Evolutionary conservation across 2,113 vertebrate genomes (phyloP), one percentile per base, ranked within the genome.

Genomic region (Melanerpes aurifrons): DNA sequence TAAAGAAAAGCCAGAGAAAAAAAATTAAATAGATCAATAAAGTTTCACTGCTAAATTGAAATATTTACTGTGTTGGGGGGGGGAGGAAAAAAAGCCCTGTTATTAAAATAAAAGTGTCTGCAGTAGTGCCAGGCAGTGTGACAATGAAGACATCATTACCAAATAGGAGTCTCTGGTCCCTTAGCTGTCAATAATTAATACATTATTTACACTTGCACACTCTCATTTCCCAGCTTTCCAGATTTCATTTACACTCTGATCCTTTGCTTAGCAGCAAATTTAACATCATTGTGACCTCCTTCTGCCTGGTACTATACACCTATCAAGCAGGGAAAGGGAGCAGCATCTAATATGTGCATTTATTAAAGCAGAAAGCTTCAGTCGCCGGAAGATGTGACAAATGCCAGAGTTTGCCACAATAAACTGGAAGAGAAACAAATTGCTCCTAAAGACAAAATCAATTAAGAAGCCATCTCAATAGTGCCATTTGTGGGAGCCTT

Each of bases 141-240:
- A 93, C 97, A 97, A 98, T 97, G 91, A 98, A 97, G 97, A 98
- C 96, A 96, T 98, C 96, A 96, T 94, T 94, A 90, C 96, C 94
- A 97, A 98, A 96, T 93, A 97, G 96, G 96, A 97, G 93, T 95
- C 96, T 96, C 97, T 31, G n/a, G 95, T 97, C 97, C 95, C 96
- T 87, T 82, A 77, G 97, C 97, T 97, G 97, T 97, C 98, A 98
- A 98, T 99, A 99, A 99, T 99, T 98, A 99, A 99, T 98, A 98
- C 98, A 98, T 98, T 98, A 98, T 98, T 98, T 99, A 98, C 98
- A 98, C 98, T 97, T 97, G 98, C 98, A 98, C 98, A 98, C 97
- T 97, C 97, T 98, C 97, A 97, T 98, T 98, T 97, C 97, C 97
- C 97, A 97, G 97, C 98, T 98, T 98, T 98, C 96, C 98, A 98